Conservation (phyloP, 2,797 vertebrate species). For the Peromyscus melanophrys region DNA sequence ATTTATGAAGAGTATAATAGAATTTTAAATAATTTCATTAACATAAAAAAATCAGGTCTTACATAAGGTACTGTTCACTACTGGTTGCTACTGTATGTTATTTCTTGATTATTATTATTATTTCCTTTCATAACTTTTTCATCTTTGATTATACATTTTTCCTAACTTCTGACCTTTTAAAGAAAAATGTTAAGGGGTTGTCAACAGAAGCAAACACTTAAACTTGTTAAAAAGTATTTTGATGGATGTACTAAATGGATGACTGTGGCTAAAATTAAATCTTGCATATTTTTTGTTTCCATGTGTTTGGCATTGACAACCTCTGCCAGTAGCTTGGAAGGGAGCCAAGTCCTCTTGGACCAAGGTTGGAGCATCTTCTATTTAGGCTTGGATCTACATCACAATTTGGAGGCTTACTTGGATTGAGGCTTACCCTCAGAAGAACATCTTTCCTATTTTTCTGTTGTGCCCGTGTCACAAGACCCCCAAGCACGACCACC, state of each 20-base stretch:
- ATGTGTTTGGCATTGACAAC: background rate
- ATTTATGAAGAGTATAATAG: background rate
- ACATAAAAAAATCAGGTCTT: background rate
- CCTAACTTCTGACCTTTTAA: background rate
- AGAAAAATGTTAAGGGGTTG: slow-evolving; percentile 11
- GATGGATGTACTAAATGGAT: background rate
- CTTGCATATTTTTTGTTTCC: background rate
- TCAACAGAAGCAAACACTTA: background rate
- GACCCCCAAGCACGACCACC: too few relatives aligned
- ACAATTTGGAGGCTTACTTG: background rate
- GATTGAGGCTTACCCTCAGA: background rate
- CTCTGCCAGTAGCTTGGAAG: background rate
- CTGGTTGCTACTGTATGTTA: background rate
- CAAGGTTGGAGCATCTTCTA: background rate
- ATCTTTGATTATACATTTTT: background rate
- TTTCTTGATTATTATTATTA: background rate
- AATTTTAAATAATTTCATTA: slow-evolving; percentile 27
- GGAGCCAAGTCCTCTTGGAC: background rate
- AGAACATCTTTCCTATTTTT: background rate
- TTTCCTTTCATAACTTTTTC: background rate
- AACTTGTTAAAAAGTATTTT: background rate
- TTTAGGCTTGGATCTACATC: background rate
- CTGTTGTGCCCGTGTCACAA: too few relatives aligned
- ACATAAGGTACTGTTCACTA: background rate
- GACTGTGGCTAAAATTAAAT: background rate